These are phyloP conservation scores for Eptesicus fuscus DNA, from an alignment of 2,113 vertebrate genomes.

Conservation along the genomic window DNA sequence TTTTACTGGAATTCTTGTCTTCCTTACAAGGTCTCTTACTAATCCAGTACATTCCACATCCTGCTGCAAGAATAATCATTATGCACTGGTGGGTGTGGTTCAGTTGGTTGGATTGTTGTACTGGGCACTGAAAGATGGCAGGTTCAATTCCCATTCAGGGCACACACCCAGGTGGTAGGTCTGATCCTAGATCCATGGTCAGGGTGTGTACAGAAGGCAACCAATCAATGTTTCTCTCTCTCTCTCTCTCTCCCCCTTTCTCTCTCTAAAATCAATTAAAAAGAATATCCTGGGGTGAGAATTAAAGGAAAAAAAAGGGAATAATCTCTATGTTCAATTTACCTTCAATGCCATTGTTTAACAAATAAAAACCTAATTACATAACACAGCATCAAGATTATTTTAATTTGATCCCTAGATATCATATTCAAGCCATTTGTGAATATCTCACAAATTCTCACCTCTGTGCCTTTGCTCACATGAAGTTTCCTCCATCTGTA, in stretches of 20 bases:
- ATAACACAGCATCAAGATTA: background rate
- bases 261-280: background rate
- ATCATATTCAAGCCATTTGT: background rate
- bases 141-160: too few species aligned
- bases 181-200: background rate
- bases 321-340: background rate
- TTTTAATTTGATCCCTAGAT: background rate
- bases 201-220: background rate
- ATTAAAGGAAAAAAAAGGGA: background rate
- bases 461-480: background rate
- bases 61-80: background rate
- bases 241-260: background rate
- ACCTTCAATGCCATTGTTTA: background rate
- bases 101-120: background rate
- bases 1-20: background rate
- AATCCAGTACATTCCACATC: background rate
- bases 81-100: background rate
- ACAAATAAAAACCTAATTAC: background rate
- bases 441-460: background rate
- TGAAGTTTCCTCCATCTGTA: background rate
- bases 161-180: too few species aligned
- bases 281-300: background rate
- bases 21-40: background rate
- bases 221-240: background rate
- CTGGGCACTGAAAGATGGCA: background rate